Percentiles rank a stretch among this genome's conserved stretches.
These are phyloP conservation scores for Drosophila repletoides DNA, from an alignment of 1,140 invertebrate genomes.

Conservation along the genomic window DNA sequence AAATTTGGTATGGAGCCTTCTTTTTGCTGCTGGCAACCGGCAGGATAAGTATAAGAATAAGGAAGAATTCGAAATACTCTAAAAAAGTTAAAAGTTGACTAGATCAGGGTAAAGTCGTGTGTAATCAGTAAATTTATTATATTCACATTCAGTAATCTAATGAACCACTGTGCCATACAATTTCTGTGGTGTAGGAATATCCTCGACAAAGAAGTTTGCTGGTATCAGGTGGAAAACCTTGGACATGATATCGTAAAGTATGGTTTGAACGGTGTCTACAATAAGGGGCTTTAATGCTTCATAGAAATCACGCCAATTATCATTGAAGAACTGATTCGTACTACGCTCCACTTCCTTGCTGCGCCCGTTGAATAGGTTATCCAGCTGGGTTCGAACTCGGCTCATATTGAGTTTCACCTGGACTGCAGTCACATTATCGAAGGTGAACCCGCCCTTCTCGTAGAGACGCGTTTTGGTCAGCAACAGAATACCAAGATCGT, in stretches of 20 bases:
- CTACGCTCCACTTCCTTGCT: constrained; percentile 84
- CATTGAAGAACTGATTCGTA: constrained; percentile 87
- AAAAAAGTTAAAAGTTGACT: too few species aligned
- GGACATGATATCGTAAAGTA: constrained; percentile 85
- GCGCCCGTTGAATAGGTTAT: constrained; percentile 71
- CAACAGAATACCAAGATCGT: constrained; percentile 85
- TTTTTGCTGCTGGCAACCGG: too few species aligned
- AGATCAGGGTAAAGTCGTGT: too few species aligned
- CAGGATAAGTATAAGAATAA: too few species aligned
- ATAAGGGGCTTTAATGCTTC: constrained; percentile 86
- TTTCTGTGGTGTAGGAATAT: constrained; percentile 67
- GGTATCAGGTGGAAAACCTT: constrained; percentile 86
- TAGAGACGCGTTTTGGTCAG: constrained; percentile 85
- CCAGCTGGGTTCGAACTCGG: constrained; percentile 48
- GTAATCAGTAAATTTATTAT: neutral
- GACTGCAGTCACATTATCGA: constrained; percentile 85
- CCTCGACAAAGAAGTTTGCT: constrained; percentile 81
- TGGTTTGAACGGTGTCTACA: constrained; percentile 85
- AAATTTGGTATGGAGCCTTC: too few species aligned
- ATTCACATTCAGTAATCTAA: too few species aligned
- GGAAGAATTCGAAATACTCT: too few species aligned
- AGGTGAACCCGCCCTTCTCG: constrained; percentile 85
- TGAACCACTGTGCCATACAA: constrained; percentile 81
- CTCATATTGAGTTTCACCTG: constrained; percentile 85
- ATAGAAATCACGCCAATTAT: constrained; percentile 86